Base-by-base conservation (phyloP, 2,113 vertebrate genomes). In the Chamaea fasciata region DNA sequence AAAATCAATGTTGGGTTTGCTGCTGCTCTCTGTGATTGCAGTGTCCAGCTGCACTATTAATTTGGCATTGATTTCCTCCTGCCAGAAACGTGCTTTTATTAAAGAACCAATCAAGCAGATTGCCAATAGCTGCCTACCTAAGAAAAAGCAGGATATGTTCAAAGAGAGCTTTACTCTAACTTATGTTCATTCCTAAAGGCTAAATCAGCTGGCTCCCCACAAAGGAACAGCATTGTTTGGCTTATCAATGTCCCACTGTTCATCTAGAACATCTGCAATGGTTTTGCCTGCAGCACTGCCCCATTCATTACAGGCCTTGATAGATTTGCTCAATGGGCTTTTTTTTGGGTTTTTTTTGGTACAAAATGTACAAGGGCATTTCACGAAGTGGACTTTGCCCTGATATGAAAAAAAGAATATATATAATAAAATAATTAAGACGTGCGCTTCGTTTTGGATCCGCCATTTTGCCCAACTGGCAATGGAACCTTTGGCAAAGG, bases 231-330 rank as follows among this genome's bases (percentile, higher is more conserved):
- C 83, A 44, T 50, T 94, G 95, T 85, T 91, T 75, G 14, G 30
- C 87, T 95, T 76, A 82, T 97, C 97, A 97, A 96, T 97, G 97
- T 56, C 76, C 88, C 71, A 74, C 96, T 97, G 97, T 98, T 97
- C 90, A 74, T 44, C 55, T 14, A 70, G 81, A 96, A 92, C 95
- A 86, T 62, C 93, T 94, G 95, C 91, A 79, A 94, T 89, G 87
- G 85, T 60, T 90, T 79, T 60, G 94, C 97, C 95, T 44, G 68
- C 95, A 93, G 97, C 94, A 69, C 83, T 86, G 33, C 83, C 71
- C 90, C 83, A 95, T 96, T 97, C 97, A 96, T 77, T 62, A 53
- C 89, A 85, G 91, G 90, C 96, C 93, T 70, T 88, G 71, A 95
- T 89, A 94, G 49, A 95, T n/a, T n/a, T 87, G 53, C 88, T 96